Base-by-base conservation (phyloP, 2,113 vertebrate genomes). In the Mobula birostris region DNA sequence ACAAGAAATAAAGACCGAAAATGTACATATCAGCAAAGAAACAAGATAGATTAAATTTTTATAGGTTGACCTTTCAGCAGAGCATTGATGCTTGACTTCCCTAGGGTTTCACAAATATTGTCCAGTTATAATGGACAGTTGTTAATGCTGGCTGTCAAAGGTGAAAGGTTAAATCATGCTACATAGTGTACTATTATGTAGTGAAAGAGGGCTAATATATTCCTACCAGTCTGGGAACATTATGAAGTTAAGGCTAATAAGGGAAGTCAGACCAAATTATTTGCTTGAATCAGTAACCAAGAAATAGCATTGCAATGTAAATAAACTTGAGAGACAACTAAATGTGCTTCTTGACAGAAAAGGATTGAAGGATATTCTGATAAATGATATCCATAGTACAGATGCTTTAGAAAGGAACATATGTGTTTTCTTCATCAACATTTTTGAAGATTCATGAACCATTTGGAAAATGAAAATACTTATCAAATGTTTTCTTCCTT, bases 71-170 rank as follows among this genome's bases (percentile, higher is more conserved):
- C 21, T 24, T n/a, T 87, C 8, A 61, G 24, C 83, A 61, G 56
- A 29, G 29, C 83, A 87, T 61, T 87, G 56, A 87, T 87, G 83
- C 61, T 61, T 21, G 24, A 87, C 56, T 29, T 87, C 83, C 11
- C 8, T 29, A 5, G 56, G 9, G 11, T 24, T 82, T 19, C 17
- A 82, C 5, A 21, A 21, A 21, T 36, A 82, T 82, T 9, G 24
- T 58, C 83, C 83, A 63, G 56, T 87, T 87, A 87, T 61, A 87
- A 87, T 82, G 79, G 48, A 58, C 48, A 85, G 82, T 4, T 61
- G 56, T 63, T 56, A 61, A 56, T 29, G 24, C 56, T 24, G 58
- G 29, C 48, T 27, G 14, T 63, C 82, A 61, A 27, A 85, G 48
- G 56, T 61, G 56, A 61, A 87, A 87, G 56, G 11, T 61, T 61